phyloP scores from a whole-genome alignment of 2,797 vertebrate genomes.

The Dromococcyx pavoninus region DNA sequence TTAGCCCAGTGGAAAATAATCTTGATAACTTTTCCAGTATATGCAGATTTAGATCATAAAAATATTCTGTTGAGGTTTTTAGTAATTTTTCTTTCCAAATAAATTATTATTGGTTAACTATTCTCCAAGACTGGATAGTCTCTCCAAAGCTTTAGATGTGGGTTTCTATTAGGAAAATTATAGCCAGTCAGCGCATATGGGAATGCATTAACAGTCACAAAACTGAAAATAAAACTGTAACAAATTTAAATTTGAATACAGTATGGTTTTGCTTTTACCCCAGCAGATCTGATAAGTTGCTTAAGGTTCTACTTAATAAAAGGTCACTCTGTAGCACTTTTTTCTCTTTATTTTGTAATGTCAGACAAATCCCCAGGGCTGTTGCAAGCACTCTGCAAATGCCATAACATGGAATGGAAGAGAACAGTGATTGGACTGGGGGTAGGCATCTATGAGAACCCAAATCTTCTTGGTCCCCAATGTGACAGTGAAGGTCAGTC shows the following conservation, averaged over 20 bases:
- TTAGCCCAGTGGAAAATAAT: background rate
- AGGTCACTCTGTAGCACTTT: conserved; percentile 24
- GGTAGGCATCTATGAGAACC: background rate
- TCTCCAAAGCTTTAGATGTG: background rate
- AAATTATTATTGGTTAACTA: background rate
- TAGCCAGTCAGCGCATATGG: background rate
- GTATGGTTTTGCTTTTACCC: background rate
- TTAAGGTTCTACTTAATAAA: conserved; percentile 40
- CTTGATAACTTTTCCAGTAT: background rate
- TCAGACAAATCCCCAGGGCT: conserved; percentile 41
- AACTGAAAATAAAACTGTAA: background rate
- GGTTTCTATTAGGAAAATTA: background rate
- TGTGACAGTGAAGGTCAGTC: background rate
- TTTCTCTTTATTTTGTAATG: conserved; percentile 41
- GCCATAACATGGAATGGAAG: background rate
- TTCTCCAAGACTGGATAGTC: background rate
- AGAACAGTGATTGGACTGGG: background rate
- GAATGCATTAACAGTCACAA: background rate
- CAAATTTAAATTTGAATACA: background rate
- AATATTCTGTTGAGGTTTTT: background rate
- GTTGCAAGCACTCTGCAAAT: background rate
- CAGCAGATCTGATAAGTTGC: background rate
- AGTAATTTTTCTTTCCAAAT: background rate
- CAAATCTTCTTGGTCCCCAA: background rate
- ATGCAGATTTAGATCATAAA: background rate